phyloP scores from a whole-genome alignment of 1,140 invertebrate species.

The Drosophila setifemur region DNA sequence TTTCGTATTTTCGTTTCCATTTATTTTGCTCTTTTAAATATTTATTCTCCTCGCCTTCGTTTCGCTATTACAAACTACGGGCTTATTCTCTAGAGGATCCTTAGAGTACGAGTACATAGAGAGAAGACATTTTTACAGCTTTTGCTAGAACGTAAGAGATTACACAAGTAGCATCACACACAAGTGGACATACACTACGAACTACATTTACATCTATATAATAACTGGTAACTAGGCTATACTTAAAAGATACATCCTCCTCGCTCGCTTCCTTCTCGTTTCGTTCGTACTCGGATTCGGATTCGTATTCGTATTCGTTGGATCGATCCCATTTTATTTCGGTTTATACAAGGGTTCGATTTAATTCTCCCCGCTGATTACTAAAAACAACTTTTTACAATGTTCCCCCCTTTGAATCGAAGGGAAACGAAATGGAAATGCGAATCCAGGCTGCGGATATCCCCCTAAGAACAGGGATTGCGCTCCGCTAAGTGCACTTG shows the following conservation, averaged over 20 bases:
- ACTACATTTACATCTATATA: conserved; percentile 10
- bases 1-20: conserved; percentile 24
- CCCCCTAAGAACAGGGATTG: conserved; percentile 34
- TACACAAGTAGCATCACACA: conserved; percentile 71
- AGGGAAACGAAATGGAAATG: conserved; percentile 35
- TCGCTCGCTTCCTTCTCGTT: background rate
- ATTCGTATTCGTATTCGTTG: conserved; percentile 6
- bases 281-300: background rate
- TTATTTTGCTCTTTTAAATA: conserved; percentile 39
- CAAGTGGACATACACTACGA: conserved; percentile 41
- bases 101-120: no score
- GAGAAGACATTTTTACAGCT: conserved; percentile 60
- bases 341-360: conserved; percentile 47
- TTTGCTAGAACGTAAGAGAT: conserved; percentile 51
- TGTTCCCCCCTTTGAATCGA: conserved; percentile 8
- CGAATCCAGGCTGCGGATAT: conserved; percentile 11
- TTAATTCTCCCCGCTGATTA: conserved; percentile 43
- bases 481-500: conserved; percentile 35
- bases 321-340: conserved; percentile 9
- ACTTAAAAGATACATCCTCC: background rate
- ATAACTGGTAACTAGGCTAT: conserved; percentile 21
- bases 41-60: conserved; percentile 69
- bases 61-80: conserved; percentile 70
- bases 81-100: conserved; percentile 37
- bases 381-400: conserved; percentile 75